These are phyloP conservation scores for Probosciger aterrimus DNA, from an alignment of 2,113 vertebrate genomes.

Conservation along the genomic window DNA sequence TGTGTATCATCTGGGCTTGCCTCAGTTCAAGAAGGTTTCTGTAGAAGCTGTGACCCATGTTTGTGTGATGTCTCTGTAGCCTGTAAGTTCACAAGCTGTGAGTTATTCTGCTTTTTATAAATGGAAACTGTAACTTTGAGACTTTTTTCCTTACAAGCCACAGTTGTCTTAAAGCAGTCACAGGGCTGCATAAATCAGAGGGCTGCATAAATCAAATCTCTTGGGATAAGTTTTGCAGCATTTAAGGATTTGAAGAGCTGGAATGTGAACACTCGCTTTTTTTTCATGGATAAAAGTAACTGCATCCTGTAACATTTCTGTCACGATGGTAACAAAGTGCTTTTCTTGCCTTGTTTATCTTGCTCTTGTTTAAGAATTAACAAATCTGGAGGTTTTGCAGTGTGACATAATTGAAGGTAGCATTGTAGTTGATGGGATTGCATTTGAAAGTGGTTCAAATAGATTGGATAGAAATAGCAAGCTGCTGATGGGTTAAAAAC, in stretches of 20 bases:
- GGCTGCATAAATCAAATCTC: not conserved
- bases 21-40: not conserved
- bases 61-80: not conserved
- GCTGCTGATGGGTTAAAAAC: slow-evolving; percentile 8
- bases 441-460: not conserved
- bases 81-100: not conserved
- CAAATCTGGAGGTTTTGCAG: not conserved
- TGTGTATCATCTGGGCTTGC: not conserved
- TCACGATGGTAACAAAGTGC: not conserved
- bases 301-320: not conserved
- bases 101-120: not conserved
- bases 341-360: not conserved
- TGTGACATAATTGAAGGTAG: not conserved
- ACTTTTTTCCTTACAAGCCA: not conserved
- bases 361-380: not conserved
- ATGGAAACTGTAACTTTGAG: not conserved
- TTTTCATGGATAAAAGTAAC: not conserved
- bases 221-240: not conserved
- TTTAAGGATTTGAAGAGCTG: not conserved
- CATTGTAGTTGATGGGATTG: not conserved
- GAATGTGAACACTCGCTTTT: not conserved
- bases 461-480: not conserved
- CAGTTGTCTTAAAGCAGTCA: not conserved
- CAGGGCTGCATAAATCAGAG: not conserved
- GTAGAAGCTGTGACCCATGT: not conserved